phyloP scores from a whole-genome alignment of 2,888 invertebrate genomes.

The Biston betularia region DNA sequence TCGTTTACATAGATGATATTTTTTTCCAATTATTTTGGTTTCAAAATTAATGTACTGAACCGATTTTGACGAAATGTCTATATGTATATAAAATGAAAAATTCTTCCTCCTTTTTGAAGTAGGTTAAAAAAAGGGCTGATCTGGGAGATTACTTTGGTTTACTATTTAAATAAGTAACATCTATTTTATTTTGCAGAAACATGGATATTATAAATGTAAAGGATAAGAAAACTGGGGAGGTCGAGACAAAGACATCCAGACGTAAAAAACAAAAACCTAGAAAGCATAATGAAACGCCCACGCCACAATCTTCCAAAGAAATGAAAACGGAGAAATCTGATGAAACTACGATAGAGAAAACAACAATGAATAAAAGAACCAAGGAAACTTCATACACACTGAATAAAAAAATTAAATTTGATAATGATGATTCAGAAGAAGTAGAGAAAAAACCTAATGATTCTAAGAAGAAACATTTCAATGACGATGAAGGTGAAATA shows the following conservation, averaged over 20 bases:
- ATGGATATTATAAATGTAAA: conserved; percentile 15
- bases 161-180: too few species aligned
- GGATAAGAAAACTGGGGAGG: conserved; percentile 13
- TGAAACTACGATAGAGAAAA: conserved; percentile 19
- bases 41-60: too few species aligned
- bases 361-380: conserved; percentile 38
- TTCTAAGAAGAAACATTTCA: conserved; percentile 41
- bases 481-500: conserved; percentile 65
- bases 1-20: too few species aligned
- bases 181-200: conserved; percentile 18
- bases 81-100: too few species aligned
- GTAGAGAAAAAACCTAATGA: conserved; percentile 36
- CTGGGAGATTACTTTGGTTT: too few species aligned
- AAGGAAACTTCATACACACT: conserved; percentile 15
- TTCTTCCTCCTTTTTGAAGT: too few species aligned
- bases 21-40: too few species aligned
- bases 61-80: too few species aligned
- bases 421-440: conserved; percentile 48
- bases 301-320: conserved; percentile 1
- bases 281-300: background rate
- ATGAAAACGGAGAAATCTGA: conserved; percentile 11
- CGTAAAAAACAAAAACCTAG: conserved; percentile 11
- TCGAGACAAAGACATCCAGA: background rate
- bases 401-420: conserved; percentile 55
- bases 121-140: too few species aligned